phyloP scores from a whole-genome alignment of 2,888 invertebrate species.

The Metellina segmentata region DNA sequence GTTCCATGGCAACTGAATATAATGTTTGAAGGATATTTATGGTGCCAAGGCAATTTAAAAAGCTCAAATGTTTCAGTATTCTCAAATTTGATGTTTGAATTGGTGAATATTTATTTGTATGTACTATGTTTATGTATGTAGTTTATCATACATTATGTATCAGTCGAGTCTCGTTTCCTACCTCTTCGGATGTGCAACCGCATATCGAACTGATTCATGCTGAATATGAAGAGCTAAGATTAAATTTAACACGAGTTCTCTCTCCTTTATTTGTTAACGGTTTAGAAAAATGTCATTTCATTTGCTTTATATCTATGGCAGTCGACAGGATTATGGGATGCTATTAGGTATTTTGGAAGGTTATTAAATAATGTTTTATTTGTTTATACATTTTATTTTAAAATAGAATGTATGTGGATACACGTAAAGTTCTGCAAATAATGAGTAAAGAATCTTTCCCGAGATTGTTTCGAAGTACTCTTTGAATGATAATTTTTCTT shows the following conservation, averaged over 20 bases:
- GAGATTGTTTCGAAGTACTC: too few species aligned
- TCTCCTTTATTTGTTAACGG: too few species aligned
- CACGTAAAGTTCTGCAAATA: too few species aligned
- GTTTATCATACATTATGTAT: slow-evolving; percentile 22
- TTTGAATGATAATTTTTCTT: too few species aligned
- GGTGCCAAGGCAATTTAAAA: slow-evolving; percentile 55
- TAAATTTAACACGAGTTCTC: not conserved
- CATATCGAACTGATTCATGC: slow-evolving; percentile 34
- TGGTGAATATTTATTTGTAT: slow-evolving; percentile 56
- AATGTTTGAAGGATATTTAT: slow-evolving; percentile 12
- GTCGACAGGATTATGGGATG: too few species aligned
- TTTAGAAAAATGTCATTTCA: too few species aligned
- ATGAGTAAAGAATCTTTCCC: too few species aligned
- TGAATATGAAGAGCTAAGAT: slow-evolving; percentile 54
- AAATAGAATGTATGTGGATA: too few species aligned
- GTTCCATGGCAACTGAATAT: slow-evolving; percentile 42
- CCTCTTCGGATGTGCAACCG: slow-evolving; percentile 34
- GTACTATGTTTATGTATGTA: slow-evolving; percentile 28
- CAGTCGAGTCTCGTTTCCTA: slow-evolving; percentile 39
- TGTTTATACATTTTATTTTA: too few species aligned
- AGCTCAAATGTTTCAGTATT: slow-evolving; percentile 64
- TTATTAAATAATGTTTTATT: too few species aligned
- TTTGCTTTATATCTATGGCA: too few species aligned
- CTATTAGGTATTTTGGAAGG: too few species aligned
- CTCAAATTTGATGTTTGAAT: slow-evolving; percentile 34